These are phyloP conservation scores for Austrofundulus limnaeus DNA, from an alignment of 2,113 vertebrate genomes.

Conservation along the genomic window DNA sequence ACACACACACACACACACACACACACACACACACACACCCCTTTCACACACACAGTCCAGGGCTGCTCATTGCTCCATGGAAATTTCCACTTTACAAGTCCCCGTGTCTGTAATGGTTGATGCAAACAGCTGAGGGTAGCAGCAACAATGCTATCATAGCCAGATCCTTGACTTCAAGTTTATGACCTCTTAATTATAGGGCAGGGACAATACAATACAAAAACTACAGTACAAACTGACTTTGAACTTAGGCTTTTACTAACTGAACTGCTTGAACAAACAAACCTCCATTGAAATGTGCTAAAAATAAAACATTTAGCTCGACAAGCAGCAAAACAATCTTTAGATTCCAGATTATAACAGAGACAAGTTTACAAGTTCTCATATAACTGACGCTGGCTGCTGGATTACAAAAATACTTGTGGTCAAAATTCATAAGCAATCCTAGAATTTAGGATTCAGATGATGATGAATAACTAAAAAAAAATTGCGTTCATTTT, in stretches of 20 bases:
- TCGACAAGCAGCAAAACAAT: neutral
- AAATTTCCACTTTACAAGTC: conserved; percentile 64
- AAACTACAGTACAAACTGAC: neutral
- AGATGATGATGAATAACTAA: neutral
- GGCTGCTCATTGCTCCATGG: conserved; percentile 43
- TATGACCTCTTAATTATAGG: conserved; percentile 19
- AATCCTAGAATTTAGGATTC: no score
- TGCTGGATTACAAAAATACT: no score
- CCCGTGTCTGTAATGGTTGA: conserved; percentile 18
- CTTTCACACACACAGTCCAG: conserved; percentile 47
- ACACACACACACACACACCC: conserved; percentile 49
- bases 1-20: conserved; percentile 68
- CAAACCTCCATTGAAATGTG: neutral
- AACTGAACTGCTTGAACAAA: conserved; percentile 2
- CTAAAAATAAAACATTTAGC: neutral
- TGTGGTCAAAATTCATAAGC: no score
- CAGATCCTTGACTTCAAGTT: conserved; percentile 12
- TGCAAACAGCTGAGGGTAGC: conserved; percentile 22
- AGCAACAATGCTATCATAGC: conserved; percentile 6
- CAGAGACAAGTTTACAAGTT: neutral
- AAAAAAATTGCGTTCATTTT: neutral
- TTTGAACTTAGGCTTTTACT: conserved; percentile 13
- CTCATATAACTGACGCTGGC: no score
- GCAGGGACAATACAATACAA: conserved; percentile 10
- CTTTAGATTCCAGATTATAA: neutral